Evolutionary conservation across 1,140 invertebrate species (phyloP), one percentile per base, ranked within the genome.

Genomic region (Acromyrmex echinatior): DNA sequence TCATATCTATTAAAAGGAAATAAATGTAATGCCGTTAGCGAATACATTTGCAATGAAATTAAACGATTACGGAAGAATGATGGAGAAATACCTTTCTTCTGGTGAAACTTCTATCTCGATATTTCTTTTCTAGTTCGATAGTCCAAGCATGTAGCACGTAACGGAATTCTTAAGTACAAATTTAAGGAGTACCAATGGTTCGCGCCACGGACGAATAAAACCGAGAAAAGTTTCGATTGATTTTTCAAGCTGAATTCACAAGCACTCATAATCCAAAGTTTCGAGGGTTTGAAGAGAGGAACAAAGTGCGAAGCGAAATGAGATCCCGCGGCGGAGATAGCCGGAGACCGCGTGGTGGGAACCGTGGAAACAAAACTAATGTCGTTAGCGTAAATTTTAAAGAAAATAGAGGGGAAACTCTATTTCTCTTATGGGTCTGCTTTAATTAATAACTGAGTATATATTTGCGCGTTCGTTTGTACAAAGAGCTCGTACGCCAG

Each of bases 191-290:
- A 35, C 45, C 56, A 58, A 74, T 70, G 62, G 12, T 25, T 86
- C 18, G 14, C 45, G 18, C 66, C 21, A 25, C 35, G 18, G n/a
- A 10, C 62, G 56, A 21, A 62, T 25, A 81, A 89, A 71, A 49
- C 39, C 45, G 53, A 39, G 35, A 74, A 70, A 87, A 87, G 45
- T 86, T 85, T 81, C 63, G 80, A 90, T 90, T 86, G 89, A 90
- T 88, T 90, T 86, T 90, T 90, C 78, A 60, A 51, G 73, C 28
- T 28, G 79, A 80, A 74, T 80, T 85, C 88, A 35, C 78, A 45
- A 70, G 60, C 84, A 63, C 56, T 76, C 56, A 81, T 76, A 76
- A 80, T 80, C 51, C 16, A 65, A 86, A 86, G 85, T 86, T 86
- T 86, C 74, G 70, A 87, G 79, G 74, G 45, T 45, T 66, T 53